Evolutionary conservation across 2,888 invertebrate genomes (phyloP).

Genomic region (Hyles lineata): DNA sequence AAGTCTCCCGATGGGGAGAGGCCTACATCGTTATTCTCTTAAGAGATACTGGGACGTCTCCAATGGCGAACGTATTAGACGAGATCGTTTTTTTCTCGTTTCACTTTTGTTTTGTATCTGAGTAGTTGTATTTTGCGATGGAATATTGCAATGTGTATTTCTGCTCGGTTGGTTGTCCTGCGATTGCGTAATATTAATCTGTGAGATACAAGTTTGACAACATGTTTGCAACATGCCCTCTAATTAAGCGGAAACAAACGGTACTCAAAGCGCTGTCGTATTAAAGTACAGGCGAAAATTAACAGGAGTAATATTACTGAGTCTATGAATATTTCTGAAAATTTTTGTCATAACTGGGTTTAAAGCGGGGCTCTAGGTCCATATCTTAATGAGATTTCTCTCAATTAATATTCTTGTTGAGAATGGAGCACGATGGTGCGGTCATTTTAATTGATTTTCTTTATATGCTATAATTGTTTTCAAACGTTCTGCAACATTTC

Average conservation of each 20-base stretch:
- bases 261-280: no score
- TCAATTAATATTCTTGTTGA: background rate
- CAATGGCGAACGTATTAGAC: slow-evolving; percentile 6
- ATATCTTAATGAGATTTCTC: no score
- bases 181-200: background rate
- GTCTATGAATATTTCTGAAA: no score
- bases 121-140: background rate
- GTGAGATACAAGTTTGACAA: background rate
- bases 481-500: slow-evolving; percentile 5
- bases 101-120: background rate
- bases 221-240: background rate
- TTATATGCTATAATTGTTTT: background rate
- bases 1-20: slow-evolving; percentile 58
- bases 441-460: background rate
- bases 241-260: background rate
- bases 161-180: background rate
- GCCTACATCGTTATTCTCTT: slow-evolving; percentile 50
- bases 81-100: background rate
- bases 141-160: background rate
- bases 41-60: slow-evolving; percentile 24
- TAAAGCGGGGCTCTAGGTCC: no score
- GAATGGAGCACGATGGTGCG: background rate
- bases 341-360: no score
- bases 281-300: no score
- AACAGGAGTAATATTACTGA: no score